A percentile compares a stretch with the other conserved stretches of the same genome.
phyloP scores from a whole-genome alignment of 2,113 vertebrate species.

The Isurus oxyrinchus region DNA sequence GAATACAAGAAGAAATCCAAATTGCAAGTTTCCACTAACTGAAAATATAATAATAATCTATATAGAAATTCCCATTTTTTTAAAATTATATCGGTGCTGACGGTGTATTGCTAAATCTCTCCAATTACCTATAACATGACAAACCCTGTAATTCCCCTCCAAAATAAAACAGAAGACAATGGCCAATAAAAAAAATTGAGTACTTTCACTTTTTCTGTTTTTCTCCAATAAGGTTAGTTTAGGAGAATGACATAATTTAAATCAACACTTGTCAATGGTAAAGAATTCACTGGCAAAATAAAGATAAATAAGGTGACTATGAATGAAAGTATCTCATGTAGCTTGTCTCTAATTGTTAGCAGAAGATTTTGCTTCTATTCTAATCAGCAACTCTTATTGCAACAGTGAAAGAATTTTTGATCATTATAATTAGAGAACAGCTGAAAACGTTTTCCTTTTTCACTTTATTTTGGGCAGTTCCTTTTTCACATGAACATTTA shows the following conservation, averaged over 20 bases:
- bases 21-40: background rate
- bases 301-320: background rate
- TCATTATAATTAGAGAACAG: background rate
- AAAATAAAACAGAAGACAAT: background rate
- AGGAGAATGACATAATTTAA: background rate
- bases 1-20: constrained; percentile 2
- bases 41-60: background rate
- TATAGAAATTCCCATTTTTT: background rate
- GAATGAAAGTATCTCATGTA: background rate
- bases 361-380: background rate
- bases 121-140: background rate
- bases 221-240: background rate
- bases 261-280: background rate
- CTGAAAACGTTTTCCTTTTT: background rate
- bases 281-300: background rate
- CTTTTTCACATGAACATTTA: background rate
- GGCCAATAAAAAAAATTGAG: background rate
- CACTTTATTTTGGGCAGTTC: background rate
- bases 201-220: background rate
- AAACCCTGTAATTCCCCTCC: background rate
- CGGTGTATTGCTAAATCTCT: background rate
- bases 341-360: background rate
- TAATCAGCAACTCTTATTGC: background rate
- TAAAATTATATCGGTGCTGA: background rate
- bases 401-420: background rate